Base-by-base conservation (phyloP, 2,797 vertebrate species). In the Macrochelys suwanniensis region DNA sequence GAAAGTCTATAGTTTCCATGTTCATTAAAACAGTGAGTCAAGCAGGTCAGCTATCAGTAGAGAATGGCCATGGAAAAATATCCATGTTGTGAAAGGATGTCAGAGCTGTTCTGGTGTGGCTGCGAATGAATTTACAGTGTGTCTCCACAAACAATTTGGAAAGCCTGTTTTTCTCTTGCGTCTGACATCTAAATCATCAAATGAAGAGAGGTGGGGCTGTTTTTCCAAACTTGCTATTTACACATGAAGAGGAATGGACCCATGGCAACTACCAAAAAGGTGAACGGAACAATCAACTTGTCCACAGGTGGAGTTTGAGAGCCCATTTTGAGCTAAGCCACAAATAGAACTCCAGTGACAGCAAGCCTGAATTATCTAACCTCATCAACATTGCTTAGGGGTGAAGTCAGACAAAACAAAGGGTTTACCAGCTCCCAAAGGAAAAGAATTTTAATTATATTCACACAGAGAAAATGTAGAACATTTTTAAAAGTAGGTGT, bases 351-450 rank as follows among this genome's bases (percentile, higher is more conserved):
- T 57, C 50, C 1, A 79, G 31, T 31, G 56, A 85, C 85, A 91
- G 50, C 61, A 81, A 89, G 71, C 50, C 82, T 54, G 92, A 94
- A 91, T 91, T 92, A 87, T 7, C 83, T 56, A 93, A 85, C 84
- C 79, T 76, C 89, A 82, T 68, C 80, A 84, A 42, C 89, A 90
- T 77, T 80, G 56, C 87, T 94, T 85, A 21, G 71, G 49, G 50
- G 13, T 89, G 86, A 92, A 93, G 82, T 78, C 89, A 95, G 85
- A 80, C 28, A 57, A 85, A 91, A 84, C 42, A 90, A 91, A 94
- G 53, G 11, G 33, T 94, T 84, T n/a, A 54, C 45, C 33, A 76
- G 61, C 59, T 54, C 31, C 50, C 13, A 45, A 89, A 87, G 59
- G 47, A 49, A 42, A 84, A 80, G 7, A 89, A 51, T 45, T 82